Percentiles rank a stretch among this genome's conserved stretches.
Conservation (phyloP, 2,113 vertebrate species). For the Ammodytes dubius region DNA sequence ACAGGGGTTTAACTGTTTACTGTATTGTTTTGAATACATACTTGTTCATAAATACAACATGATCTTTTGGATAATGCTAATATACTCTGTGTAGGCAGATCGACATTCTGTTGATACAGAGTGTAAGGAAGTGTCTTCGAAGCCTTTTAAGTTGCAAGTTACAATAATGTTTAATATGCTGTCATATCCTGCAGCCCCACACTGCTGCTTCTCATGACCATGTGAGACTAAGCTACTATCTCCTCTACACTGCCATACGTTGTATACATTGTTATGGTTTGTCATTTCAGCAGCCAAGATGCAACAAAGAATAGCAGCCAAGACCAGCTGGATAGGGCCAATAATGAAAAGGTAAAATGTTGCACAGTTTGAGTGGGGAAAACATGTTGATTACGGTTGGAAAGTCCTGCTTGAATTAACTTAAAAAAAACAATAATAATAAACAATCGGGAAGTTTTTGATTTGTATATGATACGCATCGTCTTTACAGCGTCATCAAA, state of each 20-base stretch:
- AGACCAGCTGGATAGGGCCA: constrained; percentile 85
- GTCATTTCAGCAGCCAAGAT: constrained; percentile 81
- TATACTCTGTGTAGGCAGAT: not conserved
- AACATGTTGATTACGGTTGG: not conserved
- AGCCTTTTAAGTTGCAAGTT: constrained; percentile 74
- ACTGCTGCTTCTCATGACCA: not conserved
- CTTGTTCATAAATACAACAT: not conserved
- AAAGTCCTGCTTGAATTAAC: not conserved
- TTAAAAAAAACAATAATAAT: not conserved
- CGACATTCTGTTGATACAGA: constrained; percentile 66
- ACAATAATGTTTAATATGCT: constrained; percentile 49
- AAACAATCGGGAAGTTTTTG: no score
- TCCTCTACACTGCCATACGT: not conserved
- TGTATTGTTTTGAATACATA: not conserved
- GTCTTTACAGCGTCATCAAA: not conserved
- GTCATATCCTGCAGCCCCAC: not conserved
- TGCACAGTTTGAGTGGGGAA: not conserved
- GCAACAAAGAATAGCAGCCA: constrained; percentile 86
- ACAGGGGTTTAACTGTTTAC: not conserved
- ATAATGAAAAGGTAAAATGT: constrained; percentile 83
- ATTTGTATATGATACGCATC: not conserved
- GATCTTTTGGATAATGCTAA: not conserved
- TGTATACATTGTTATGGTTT: constrained; percentile 16
- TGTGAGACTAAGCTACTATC: not conserved
- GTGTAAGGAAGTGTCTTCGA: constrained; percentile 62